Evolutionary conservation across 2,888 invertebrate species (phyloP).

Genomic region (Nomada ferruginata): DNA sequence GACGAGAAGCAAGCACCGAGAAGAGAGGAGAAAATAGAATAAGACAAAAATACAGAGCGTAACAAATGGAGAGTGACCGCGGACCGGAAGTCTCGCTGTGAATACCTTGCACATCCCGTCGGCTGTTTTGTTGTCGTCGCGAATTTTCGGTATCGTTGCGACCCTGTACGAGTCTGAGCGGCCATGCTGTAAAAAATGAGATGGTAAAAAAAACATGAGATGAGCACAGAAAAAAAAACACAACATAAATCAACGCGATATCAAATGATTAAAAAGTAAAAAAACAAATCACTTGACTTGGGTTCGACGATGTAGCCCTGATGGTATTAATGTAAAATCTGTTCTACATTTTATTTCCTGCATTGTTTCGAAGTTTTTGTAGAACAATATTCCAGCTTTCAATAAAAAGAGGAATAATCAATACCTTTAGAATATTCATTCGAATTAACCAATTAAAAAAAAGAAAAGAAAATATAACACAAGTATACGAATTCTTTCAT

Average conservation of each 20-base stretch:
- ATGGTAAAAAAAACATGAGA: constrained; percentile 73
- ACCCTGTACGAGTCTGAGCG: constrained; percentile 98
- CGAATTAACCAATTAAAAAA: neutral
- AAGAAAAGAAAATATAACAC: too few relatives aligned
- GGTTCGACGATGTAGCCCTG: constrained; percentile 21
- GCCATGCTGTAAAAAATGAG: constrained; percentile 91
- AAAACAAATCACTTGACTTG: neutral
- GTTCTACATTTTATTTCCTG: neutral
- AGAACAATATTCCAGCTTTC: neutral
- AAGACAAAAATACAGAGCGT: constrained; percentile 1
- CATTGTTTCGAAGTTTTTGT: neutral
- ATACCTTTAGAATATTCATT: too few relatives aligned
- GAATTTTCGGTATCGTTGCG: constrained; percentile 95
- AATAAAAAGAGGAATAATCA: too few relatives aligned
- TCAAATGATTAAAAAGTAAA: constrained; percentile 1
- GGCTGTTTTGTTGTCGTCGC: constrained; percentile 98
- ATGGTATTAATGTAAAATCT: too few relatives aligned
- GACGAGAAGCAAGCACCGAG: constrained; percentile 41
- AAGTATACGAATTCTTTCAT: too few relatives aligned
- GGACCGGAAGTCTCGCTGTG: constrained; percentile 55
- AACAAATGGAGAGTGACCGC: constrained; percentile 42
- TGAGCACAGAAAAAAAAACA: constrained; percentile 51
- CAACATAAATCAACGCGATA: constrained; percentile 45
- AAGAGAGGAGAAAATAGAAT: constrained; percentile 19
- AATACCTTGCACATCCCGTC: constrained; percentile 96